These are phyloP conservation scores for Loris lydekkerianus DNA, from an alignment of 2,797 vertebrate species.

Conservation along the genomic window DNA sequence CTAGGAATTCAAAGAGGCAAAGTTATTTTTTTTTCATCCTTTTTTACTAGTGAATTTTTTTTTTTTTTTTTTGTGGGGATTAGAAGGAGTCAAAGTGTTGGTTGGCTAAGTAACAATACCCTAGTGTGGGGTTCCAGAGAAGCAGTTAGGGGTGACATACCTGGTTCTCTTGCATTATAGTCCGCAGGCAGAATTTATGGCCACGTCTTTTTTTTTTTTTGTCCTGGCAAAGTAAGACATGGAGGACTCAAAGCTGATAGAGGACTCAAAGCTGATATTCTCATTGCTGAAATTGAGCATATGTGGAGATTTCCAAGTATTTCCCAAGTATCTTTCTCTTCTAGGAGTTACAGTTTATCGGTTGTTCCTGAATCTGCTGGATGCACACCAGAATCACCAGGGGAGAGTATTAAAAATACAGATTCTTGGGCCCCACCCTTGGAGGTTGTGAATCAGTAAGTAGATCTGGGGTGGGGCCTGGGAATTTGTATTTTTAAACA, in stretches of 20 bases:
- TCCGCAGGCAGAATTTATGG: not conserved
- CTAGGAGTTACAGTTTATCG: slow-evolving; percentile 70
- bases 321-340: slow-evolving; percentile 71
- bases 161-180: not conserved
- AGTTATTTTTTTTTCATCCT: not conserved
- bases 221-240: not conserved
- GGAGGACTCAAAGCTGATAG: slow-evolving; percentile 21
- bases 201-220: not conserved
- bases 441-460: slow-evolving; percentile 81
- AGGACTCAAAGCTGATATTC: slow-evolving; percentile 19
- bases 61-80: slow-evolving; percentile 17
- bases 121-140: not conserved
- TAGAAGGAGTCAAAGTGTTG: not conserved
- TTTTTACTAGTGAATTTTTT: not conserved
- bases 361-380: slow-evolving; percentile 68
- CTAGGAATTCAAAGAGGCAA: not conserved
- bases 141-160: not conserved
- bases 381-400: slow-evolving; percentile 81
- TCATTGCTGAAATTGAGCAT: not conserved
- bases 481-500: slow-evolving; percentile 79
- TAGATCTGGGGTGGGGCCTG: slow-evolving; percentile 73
- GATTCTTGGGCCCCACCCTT: slow-evolving; percentile 78
- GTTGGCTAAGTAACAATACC: not conserved
- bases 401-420: slow-evolving; percentile 81
- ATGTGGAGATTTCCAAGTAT: slow-evolving; percentile 1